Percentiles rank a stretch among this genome's conserved stretches.
Conservation (phyloP, 2,888 invertebrate species). For the Campoletis raptor region DNA sequence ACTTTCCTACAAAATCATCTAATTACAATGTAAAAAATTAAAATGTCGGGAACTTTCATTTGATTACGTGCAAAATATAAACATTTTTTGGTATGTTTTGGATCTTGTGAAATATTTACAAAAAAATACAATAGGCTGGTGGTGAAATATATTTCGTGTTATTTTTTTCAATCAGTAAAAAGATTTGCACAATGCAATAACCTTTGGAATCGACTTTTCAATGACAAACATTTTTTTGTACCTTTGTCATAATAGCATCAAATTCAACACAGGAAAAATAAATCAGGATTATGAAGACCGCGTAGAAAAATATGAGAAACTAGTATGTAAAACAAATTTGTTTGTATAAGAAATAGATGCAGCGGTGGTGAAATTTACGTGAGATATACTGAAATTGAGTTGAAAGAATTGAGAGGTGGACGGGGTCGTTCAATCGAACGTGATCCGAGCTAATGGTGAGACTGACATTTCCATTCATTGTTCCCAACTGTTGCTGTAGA, state of each 20-base stretch:
- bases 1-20: not conserved
- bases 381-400: conserved; percentile 48
- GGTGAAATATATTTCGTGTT: not conserved
- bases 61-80: not conserved
- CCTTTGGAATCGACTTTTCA: not conserved
- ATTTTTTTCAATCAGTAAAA: not conserved
- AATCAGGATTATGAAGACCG: conserved; percentile 11
- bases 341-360: conserved; percentile 45
- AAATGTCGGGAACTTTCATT: not conserved
- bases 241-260: not conserved
- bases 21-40: not conserved
- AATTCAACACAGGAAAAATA: conserved; percentile 26
- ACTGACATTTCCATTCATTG: conserved; percentile 84
- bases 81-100: not conserved
- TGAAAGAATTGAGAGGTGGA: conserved; percentile 64
- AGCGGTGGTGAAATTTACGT: conserved; percentile 54
- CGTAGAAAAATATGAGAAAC: conserved; percentile 14
- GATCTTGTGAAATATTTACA: not conserved
- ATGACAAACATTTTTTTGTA: not conserved
- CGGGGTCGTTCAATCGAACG: conserved; percentile 77
- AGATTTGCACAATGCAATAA: not conserved
- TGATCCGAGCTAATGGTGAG: conserved; percentile 83
- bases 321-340: conserved; percentile 45
- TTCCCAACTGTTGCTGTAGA: conserved; percentile 73
- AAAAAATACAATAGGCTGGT: not conserved